phyloP scores from a whole-genome alignment of 1,140 invertebrate species.

The Plectus sambesii region DNA sequence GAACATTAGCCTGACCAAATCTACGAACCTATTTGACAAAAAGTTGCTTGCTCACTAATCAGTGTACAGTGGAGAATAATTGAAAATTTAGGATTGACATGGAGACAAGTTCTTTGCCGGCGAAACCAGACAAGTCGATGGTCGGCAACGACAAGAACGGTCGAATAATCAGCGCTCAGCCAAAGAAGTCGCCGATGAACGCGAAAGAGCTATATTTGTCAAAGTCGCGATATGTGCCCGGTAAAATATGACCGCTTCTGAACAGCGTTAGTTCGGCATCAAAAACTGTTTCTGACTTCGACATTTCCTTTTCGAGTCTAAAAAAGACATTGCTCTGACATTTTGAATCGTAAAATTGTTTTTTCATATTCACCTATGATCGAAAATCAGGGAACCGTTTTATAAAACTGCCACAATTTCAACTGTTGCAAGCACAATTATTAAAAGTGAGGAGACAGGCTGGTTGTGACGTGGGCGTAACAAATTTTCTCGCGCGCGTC shows the following conservation, averaged over 20 bases:
- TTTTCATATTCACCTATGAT: no score
- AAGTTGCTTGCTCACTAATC: not conserved
- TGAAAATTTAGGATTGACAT: slow-evolving; percentile 10
- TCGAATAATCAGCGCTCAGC: slow-evolving; percentile 44
- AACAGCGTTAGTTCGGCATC: not conserved
- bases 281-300: slow-evolving; percentile 9
- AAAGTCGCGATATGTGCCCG: slow-evolving; percentile 61
- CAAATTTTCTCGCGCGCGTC: no score
- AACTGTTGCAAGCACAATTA: no score
- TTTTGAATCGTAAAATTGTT: slow-evolving; percentile 16
- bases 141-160: slow-evolving; percentile 10
- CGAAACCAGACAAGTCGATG: slow-evolving; percentile 7
- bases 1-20: slow-evolving; percentile 6
- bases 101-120: not conserved
- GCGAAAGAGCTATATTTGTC: slow-evolving; percentile 63
- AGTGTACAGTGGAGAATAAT: not conserved
- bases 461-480: no score
- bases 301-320: slow-evolving; percentile 17
- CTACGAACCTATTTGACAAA: slow-evolving; percentile 4
- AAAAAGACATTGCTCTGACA: slow-evolving; percentile 17
- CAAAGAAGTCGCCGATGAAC: slow-evolving; percentile 49
- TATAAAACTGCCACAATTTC: no score
- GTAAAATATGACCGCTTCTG: no score
- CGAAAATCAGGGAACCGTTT: no score
- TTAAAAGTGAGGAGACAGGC: no score